Conservation (phyloP, 1,140 invertebrate genomes). For the Trinorchestia longiramus region DNA sequence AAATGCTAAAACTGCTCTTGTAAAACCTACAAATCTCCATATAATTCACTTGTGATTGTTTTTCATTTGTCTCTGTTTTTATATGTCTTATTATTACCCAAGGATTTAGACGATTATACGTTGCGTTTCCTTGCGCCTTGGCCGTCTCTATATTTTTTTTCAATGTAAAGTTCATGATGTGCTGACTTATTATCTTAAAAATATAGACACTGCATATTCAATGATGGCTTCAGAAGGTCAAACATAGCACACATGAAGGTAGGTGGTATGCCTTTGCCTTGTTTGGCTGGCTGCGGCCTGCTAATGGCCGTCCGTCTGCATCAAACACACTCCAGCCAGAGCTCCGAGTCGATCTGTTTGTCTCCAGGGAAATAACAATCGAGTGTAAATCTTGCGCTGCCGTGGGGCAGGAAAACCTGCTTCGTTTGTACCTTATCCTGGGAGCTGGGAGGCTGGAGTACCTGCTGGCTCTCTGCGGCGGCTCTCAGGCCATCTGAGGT, state of each 20-base stretch:
- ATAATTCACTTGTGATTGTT: too few relatives aligned
- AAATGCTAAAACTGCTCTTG: too few relatives aligned
- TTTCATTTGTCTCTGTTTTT: too few relatives aligned
- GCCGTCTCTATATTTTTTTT: background rate
- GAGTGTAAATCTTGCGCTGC: constrained; percentile 22
- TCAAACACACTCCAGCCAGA: constrained; percentile 30
- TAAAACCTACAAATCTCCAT: too few relatives aligned
- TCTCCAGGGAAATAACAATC: constrained; percentile 26
- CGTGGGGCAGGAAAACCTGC: background rate
- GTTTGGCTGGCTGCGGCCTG: background rate
- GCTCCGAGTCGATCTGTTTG: constrained; percentile 36
- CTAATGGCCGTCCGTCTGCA: constrained; percentile 20
- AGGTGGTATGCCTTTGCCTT: background rate
- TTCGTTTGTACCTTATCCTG: constrained; percentile 13
- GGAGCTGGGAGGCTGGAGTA: constrained; percentile 1
- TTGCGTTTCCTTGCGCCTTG: background rate
- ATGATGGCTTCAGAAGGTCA: background rate
- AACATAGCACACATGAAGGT: background rate
- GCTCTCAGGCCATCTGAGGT: background rate
- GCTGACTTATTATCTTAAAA: background rate
- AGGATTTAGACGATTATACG: too few relatives aligned
- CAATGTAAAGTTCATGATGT: background rate
- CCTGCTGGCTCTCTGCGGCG: background rate
- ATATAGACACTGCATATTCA: background rate
- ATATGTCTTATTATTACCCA: too few relatives aligned